Conservation (phyloP, 1,140 invertebrate genomes). For the Zaprionus kolodkinae region DNA sequence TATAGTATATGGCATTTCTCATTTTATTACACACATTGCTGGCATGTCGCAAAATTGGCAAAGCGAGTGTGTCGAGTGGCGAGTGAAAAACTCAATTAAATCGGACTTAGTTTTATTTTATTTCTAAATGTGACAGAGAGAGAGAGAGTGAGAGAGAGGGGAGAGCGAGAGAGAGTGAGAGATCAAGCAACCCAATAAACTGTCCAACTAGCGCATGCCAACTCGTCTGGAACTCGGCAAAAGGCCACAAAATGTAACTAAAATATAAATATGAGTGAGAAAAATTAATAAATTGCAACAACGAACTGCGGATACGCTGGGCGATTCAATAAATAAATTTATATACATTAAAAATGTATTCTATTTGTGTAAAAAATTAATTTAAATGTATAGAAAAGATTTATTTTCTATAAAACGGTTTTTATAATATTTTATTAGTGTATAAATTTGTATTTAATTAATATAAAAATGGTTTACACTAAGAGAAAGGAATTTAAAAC, state of each 20-base stretch:
- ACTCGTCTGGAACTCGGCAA: neutral
- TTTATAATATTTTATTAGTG: too few relatives aligned
- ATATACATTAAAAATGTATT: too few relatives aligned
- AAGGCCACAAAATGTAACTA: constrained; percentile 22
- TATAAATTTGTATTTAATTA: too few relatives aligned
- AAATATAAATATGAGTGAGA: constrained; percentile 18
- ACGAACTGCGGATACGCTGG: constrained; percentile 14
- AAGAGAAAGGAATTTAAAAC: too few relatives aligned
- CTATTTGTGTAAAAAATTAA: too few relatives aligned
- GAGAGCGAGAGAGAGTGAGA: constrained; percentile 34
- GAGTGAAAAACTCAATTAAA: constrained; percentile 78
- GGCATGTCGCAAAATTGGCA: constrained; percentile 57
- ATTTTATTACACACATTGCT: constrained; percentile 63
- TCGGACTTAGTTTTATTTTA: constrained; percentile 76
- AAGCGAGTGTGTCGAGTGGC: constrained; percentile 9
- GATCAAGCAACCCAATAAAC: constrained; percentile 40
- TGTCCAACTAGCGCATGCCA: neutral
- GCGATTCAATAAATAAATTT: too few relatives aligned
- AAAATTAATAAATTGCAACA: neutral
- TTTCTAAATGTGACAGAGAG: constrained; percentile 47
- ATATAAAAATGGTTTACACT: too few relatives aligned
- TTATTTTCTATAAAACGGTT: too few relatives aligned
- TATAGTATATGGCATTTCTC: constrained; percentile 4
- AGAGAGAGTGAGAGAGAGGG: constrained; percentile 39
- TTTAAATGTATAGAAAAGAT: too few relatives aligned